A percentile compares a stretch with the other conserved stretches of the same genome.
Evolutionary conservation across 1,140 invertebrate genomes (phyloP).

Genomic region (Archivesica marissinica): DNA sequence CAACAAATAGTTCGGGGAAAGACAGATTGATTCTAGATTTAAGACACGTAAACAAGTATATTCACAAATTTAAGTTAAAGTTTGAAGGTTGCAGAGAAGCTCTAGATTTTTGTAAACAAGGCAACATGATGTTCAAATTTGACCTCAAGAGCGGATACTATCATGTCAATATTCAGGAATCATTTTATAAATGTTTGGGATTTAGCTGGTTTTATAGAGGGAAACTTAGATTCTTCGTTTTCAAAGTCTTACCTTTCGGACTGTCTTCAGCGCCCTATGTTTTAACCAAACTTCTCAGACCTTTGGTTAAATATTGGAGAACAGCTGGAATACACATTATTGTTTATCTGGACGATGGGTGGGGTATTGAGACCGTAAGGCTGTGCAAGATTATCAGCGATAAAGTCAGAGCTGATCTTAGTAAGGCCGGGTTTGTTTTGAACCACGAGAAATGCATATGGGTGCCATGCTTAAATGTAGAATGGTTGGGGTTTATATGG

Average conservation of each 20-base stretch:
- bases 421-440: no score
- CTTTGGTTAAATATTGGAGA: no score
- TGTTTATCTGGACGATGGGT: no score
- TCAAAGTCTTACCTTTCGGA: not conserved
- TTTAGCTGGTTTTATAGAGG: not conserved
- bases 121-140: not conserved
- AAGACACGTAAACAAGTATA: not conserved
- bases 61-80: slow-evolving; percentile 3
- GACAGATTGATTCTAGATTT: slow-evolving; percentile 2
- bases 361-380: no score
- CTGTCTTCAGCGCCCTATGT: not conserved
- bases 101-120: not conserved
- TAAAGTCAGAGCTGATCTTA: no score
- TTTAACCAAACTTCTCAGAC: not conserved
- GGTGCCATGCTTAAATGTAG: no score
- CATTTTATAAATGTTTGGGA: slow-evolving; percentile 12
- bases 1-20: slow-evolving; percentile 29
- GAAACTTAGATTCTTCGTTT: slow-evolving; percentile 10
- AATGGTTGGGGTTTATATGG: no score
- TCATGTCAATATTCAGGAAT: slow-evolving; percentile 1
- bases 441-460: no score
- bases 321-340: no score
- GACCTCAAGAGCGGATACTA: slow-evolving; percentile 13
- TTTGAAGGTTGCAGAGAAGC: slow-evolving; percentile 15
- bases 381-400: no score